phyloP scores from a whole-genome alignment of 2,888 invertebrate species.

The Prosopocoilus inquinatus region DNA sequence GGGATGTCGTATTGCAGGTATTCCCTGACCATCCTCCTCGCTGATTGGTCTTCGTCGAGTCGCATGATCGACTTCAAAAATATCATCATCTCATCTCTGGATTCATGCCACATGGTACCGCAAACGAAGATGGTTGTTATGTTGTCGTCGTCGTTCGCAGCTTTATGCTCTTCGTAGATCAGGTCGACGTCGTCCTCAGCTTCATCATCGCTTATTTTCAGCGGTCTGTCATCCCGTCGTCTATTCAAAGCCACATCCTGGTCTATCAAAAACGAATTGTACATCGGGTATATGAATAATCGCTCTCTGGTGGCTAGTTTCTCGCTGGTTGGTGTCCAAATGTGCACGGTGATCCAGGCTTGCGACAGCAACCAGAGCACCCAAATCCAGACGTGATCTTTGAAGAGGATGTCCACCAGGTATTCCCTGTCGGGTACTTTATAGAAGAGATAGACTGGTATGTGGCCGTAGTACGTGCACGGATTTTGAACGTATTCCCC shows the following conservation, averaged over 20 bases:
- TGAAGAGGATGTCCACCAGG: conserved; percentile 56
- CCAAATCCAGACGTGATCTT: conserved; percentile 75
- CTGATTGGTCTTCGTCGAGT: conserved; percentile 88
- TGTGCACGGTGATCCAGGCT: conserved; percentile 81
- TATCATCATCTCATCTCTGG: conserved; percentile 84
- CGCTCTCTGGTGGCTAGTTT: conserved; percentile 81
- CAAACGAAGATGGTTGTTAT: conserved; percentile 69
- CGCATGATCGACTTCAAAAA: conserved; percentile 85
- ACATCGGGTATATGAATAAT: conserved; percentile 81
- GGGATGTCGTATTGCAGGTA: conserved; percentile 57
- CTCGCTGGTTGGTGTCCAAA: conserved; percentile 82
- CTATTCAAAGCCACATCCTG: conserved; percentile 82
- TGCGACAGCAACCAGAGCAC: conserved; percentile 78
- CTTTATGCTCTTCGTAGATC: neutral
- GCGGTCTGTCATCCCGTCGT: conserved; percentile 60
- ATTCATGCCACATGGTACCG: conserved; percentile 96
- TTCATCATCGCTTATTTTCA: neutral
- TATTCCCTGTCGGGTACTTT: conserved; percentile 58
- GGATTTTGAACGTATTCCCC: conserved; percentile 63
- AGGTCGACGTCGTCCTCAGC: neutral
- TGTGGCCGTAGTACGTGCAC: conserved; percentile 72
- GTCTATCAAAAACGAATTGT: conserved; percentile 77
- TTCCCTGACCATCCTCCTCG: conserved; percentile 77
- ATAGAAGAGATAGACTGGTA: conserved; percentile 89
- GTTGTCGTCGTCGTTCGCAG: conserved; percentile 30